Base-by-base conservation (phyloP, 2,888 invertebrate species). In the Vesta saturnalis region DNA sequence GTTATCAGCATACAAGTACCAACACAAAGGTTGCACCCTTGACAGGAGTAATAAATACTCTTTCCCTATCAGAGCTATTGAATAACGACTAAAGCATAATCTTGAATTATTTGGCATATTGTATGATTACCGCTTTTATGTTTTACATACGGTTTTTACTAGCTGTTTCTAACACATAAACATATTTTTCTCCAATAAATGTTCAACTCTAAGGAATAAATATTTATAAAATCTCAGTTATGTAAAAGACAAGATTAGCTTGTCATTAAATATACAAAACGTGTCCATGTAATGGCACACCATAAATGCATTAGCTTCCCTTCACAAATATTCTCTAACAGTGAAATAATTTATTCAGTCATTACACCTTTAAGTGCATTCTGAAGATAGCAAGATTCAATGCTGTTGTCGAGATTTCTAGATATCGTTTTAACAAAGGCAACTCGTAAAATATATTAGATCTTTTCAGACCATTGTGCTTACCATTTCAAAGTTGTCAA, bases 21-120 rank as follows among this genome's bases (percentile, higher is more conserved):
- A 43, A 43, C 43, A 30, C 30, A 14, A 43, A 43, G 14, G 14
- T 43, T 43, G 14, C 43, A 14, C 14, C 14, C 43, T n/a, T 10
- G 14, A 43, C 43, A 43, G 14, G 43, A n/a, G 14, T 18, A 15
- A 49, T 49, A 49, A 49, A 49, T 49, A 49, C 15, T 49, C 14
- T 15, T 18, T 49, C 3, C 10, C 47, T 49, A 18, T 49, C 47
- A 18, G 15, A 49, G 47, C 18, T 49, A 49, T 49, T 49, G 47
- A 49, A 15, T 18, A 49, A 49, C 8, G 15, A 15, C 10, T 49
- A 18, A 49, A 49, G 18, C 8, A 10, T 18, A 39, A 49, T 49
- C 47, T 49, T 49, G 47, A 15, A 49, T 49, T 49, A 49, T 49
- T 49, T 15, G 18, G 18, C 47, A 49, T 49, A 18, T 49, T 49